Conservation (phyloP, 2,888 invertebrate genomes). For the Eristalis arbustorum region DNA sequence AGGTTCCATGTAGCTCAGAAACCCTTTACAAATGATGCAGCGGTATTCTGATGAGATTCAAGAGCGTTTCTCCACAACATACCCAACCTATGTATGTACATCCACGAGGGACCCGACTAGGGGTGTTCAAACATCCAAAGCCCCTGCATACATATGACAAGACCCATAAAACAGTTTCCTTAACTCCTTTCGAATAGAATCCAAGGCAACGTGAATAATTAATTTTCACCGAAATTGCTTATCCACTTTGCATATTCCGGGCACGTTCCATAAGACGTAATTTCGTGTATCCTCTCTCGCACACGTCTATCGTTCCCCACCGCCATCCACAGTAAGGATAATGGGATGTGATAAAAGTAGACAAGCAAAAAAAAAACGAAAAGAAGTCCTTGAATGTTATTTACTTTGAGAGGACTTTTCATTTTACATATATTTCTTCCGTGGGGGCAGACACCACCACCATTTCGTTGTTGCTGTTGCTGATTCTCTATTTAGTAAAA, state of each 20-base stretch:
- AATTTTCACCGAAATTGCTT: constrained; percentile 20
- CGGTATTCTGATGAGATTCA: not conserved
- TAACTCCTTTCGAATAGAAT: not conserved
- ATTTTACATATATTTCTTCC: not conserved
- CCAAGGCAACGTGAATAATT: constrained; percentile 37
- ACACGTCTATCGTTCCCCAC: constrained; percentile 27
- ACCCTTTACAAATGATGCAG: not conserved
- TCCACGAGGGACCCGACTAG: not conserved
- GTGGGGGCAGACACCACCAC: not conserved
- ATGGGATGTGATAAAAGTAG: constrained; percentile 10
- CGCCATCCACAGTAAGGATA: not conserved
- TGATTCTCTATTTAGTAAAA: not conserved
- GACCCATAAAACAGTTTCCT: not conserved
- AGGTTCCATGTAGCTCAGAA: not conserved
- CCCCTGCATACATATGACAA: not conserved
- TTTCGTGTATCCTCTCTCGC: constrained; percentile 21
- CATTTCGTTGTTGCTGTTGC: not conserved
- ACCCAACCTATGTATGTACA: too few species aligned
- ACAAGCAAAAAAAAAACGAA: not conserved
- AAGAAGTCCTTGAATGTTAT: constrained; percentile 36
- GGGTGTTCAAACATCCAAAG: not conserved
- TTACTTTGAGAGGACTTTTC: constrained; percentile 24
- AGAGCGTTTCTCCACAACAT: not conserved
- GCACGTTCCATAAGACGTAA: constrained; percentile 45
- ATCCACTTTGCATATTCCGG: constrained; percentile 27